Evolutionary conservation across 2,113 vertebrate species (phyloP), one percentile per base, ranked within the genome.

Genomic region (Lamprotornis superbus): DNA sequence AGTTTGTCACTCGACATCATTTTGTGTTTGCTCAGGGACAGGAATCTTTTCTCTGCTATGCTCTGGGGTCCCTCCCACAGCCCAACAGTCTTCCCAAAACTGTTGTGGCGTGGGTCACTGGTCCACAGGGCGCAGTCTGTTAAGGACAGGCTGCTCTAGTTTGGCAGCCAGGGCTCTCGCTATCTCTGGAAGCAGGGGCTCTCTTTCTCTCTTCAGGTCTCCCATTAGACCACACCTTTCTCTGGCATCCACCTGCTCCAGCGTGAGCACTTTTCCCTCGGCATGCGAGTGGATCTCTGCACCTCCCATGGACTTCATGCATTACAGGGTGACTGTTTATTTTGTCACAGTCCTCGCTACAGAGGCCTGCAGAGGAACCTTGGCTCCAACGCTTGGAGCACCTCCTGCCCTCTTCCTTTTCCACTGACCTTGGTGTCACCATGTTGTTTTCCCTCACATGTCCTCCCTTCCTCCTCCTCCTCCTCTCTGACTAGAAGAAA

Each of bases 1-100:
- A 57, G 39, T 44, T 44, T 0, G 1, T n/a, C 25, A 15, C 12
- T 21, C 2, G 2, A 55, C 16, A 19, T 56, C 9, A 44, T 33
- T 25, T 42, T 57, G 23, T 3, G 3, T 28, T 57, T 2, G 2
- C 40, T 74, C 40, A 57, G 53, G 31, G 40, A n/a, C 17, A 27
- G 23, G 39, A 74, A 3, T 27, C 18, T 42, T 42, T 44, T 56
- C 21, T n/a, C 40, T 46, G 53, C 40, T 35, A 4, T 35, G 18
- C 10, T 2, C 2, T 28, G 24, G 53, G 7, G 24, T 57, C 71
- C 18, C 9, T 44, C 40, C 24, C 71, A 28, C 17, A 9, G 40
- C 14, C 40, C 15, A 42, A 42, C 40, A 42, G 15, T 42, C 40
- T 42, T 42, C 40, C 40, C 40, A 42, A 42, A 15, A 42, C 40